Evolutionary conservation across 1,140 invertebrate species (phyloP).

Genomic region (Melitaea cinxia): DNA sequence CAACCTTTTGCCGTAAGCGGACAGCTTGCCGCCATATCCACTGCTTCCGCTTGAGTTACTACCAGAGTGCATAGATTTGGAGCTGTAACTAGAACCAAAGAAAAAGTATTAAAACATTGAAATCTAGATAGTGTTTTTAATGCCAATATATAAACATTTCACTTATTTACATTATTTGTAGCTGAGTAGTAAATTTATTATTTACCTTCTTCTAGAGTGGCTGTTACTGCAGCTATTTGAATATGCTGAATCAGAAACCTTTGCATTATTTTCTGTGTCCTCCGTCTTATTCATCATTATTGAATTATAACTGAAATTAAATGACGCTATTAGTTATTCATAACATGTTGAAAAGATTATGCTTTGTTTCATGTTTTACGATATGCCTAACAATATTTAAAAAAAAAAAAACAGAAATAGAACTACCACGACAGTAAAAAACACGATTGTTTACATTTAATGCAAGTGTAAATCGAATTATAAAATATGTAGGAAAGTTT

Average conservation of each 20-base stretch:
- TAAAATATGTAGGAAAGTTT: no score
- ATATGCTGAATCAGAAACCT: conserved; percentile 89
- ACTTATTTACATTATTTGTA: no score
- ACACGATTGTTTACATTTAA: no score
- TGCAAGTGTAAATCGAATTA: no score
- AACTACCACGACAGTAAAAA: no score
- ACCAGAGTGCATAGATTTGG: conserved; percentile 88
- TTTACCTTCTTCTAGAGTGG: conserved; percentile 89
- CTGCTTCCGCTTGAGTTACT: conserved; percentile 90
- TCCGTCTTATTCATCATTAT: not conserved
- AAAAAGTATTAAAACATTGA: not conserved
- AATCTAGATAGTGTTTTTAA: no score
- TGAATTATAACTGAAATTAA: not conserved
- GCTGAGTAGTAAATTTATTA: no score
- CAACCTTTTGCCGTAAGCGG: conserved; percentile 83
- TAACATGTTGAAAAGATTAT: not conserved
- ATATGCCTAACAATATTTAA: no score
- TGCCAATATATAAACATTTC: not conserved
- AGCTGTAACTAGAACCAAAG: conserved; percentile 85
- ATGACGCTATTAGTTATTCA: not conserved
- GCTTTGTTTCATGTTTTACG: no score
- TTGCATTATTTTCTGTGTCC: conserved; percentile 70
- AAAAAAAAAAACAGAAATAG: no score
- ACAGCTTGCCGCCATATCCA: conserved; percentile 87
- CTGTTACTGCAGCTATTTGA: conserved; percentile 90